phyloP scores from a whole-genome alignment of 2,797 vertebrate genomes.

The Acomys russatus region DNA sequence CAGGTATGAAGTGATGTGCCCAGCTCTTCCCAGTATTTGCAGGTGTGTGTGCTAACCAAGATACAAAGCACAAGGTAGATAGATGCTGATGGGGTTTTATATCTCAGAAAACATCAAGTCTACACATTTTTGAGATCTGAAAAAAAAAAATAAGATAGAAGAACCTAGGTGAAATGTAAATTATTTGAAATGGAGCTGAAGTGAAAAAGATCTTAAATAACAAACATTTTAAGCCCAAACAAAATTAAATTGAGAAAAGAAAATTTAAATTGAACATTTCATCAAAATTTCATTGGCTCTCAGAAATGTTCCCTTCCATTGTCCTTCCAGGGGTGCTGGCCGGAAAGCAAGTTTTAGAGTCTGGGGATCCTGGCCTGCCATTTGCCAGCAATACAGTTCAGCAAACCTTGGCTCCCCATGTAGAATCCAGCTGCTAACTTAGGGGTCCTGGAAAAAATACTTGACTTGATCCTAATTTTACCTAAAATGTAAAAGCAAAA shows the following conservation, averaged over 20 bases:
- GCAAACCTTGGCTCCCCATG: background rate
- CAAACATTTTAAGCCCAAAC: slow-evolving; percentile 14
- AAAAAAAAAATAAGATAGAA: slow-evolving; percentile 42
- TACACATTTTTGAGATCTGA: background rate
- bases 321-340: too few species aligned
- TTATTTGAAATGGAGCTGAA: slow-evolving; percentile 48
- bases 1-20: background rate
- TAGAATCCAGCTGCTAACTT: background rate
- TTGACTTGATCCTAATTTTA: slow-evolving; percentile 20
- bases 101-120: slow-evolving; percentile 32
- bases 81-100: background rate
- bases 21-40: background rate
- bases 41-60: background rate
- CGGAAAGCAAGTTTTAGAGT: too few species aligned
- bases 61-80: background rate
- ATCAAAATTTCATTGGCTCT: background rate
- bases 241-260: slow-evolving; percentile 26
- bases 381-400: background rate
- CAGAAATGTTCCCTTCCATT: background rate
- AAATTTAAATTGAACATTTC: background rate
- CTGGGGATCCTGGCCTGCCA: background rate
- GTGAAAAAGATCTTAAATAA: slow-evolving; percentile 22
- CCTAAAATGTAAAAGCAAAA: slow-evolving; percentile 31
- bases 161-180: slow-evolving; percentile 53
- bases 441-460: background rate